Evolutionary conservation across 2,113 vertebrate species (phyloP).

Genomic region (Podarcis muralis): DNA sequence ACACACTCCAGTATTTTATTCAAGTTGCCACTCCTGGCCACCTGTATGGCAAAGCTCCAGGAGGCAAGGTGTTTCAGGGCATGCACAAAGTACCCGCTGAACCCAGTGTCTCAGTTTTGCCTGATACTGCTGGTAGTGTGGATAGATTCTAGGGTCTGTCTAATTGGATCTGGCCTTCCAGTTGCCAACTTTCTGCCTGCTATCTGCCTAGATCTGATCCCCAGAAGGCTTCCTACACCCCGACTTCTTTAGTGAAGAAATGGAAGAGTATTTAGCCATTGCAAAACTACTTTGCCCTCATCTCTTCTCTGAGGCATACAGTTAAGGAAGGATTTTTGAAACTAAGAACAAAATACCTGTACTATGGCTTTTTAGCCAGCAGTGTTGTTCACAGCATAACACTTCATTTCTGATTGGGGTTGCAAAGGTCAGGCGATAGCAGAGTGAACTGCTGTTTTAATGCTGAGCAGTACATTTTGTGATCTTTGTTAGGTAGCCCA

Average conservation of each 20-base stretch:
- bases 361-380: conserved; percentile 34
- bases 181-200: neutral
- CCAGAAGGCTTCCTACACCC: neutral
- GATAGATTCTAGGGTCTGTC: neutral
- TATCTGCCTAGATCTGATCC: neutral
- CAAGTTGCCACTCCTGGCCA: no score
- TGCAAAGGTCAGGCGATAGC: neutral
- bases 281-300: conserved; percentile 36
- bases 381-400: rapidly evolving
- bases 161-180: neutral
- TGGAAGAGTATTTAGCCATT: neutral
- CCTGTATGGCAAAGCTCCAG: no score
- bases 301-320: neutral
- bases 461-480: conserved; percentile 4
- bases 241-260: neutral
- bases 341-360: conserved; percentile 32
- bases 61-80: no score
- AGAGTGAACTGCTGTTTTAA: conserved; percentile 35
- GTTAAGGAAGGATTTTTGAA: conserved; percentile 48
- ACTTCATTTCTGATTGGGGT: conserved; percentile 22
- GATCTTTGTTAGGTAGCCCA: conserved; percentile 27
- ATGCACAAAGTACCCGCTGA: neutral
- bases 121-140: neutral
- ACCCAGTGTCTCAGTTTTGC: neutral
- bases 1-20: no score